phyloP scores from a whole-genome alignment of 2,888 invertebrate species.

The Heliothis peltigera region DNA sequence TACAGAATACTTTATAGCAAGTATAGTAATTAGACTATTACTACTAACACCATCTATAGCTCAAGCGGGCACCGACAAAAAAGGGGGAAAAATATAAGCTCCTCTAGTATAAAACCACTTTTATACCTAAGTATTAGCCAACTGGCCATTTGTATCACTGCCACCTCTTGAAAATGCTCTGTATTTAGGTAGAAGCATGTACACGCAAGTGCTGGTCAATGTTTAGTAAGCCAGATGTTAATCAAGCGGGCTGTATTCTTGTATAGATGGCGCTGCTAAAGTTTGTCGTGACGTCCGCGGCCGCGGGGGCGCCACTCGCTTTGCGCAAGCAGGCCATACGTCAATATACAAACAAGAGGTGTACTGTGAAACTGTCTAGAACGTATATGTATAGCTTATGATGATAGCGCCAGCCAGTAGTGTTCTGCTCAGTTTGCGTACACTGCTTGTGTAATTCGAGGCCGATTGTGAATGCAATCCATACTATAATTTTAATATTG shows the following conservation, averaged over 20 bases:
- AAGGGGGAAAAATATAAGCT: too few relatives aligned
- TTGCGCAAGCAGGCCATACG: conserved; percentile 82
- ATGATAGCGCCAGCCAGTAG: conserved; percentile 82
- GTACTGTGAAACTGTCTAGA: conserved; percentile 69
- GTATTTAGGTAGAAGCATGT: conserved; percentile 22
- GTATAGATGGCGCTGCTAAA: conserved; percentile 65
- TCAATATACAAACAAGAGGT: conserved; percentile 88
- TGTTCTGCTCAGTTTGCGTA: conserved; percentile 81
- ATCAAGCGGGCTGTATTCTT: not conserved
- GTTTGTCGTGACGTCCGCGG: conserved; percentile 39
- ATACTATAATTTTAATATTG: conserved; percentile 73
- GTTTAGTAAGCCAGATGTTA: not conserved
- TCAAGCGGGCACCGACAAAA: too few relatives aligned
- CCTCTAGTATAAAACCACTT: too few relatives aligned
- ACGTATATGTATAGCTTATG: conserved; percentile 77
- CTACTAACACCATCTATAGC: too few relatives aligned
- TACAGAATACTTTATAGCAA: too few relatives aligned
- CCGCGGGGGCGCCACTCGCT: conserved; percentile 68
- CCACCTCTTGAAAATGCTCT: conserved; percentile 50
- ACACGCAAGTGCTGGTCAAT: conserved; percentile 3
- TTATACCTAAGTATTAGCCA: too few relatives aligned
- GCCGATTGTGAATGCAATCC: conserved; percentile 80
- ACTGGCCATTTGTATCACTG: conserved; percentile 29
- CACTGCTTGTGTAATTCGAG: conserved; percentile 82
- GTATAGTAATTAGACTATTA: too few relatives aligned